A percentile compares a stretch with the other conserved stretches of the same genome.
Conservation (phyloP, 1,140 invertebrate genomes). For the Ceratoteleas bidentatus region DNA sequence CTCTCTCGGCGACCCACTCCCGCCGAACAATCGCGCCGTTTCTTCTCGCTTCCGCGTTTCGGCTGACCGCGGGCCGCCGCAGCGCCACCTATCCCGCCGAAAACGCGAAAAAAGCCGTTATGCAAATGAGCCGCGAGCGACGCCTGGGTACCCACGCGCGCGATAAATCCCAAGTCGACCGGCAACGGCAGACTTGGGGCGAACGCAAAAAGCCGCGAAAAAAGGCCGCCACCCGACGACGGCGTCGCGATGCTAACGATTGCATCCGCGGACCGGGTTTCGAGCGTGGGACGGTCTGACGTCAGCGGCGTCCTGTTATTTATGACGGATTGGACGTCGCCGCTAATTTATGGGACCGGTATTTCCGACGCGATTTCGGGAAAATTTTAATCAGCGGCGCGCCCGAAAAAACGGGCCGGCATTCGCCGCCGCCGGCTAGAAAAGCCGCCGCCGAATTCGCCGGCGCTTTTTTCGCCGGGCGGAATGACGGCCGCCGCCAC, state of each 20-base stretch:
- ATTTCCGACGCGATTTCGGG: slow-evolving; percentile 38
- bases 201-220: slow-evolving; percentile 39
- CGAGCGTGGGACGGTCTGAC: slow-evolving; percentile 22
- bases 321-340: slow-evolving; percentile 44
- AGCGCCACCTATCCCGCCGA: too few species aligned
- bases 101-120: slow-evolving; percentile 80
- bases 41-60: too few species aligned
- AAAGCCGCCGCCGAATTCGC: not conserved
- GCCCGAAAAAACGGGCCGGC: slow-evolving; percentile 8
- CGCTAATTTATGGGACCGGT: slow-evolving; percentile 45
- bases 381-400: slow-evolving; percentile 39
- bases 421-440: slow-evolving; percentile 26
- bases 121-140: slow-evolving; percentile 75
- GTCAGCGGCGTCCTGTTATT: slow-evolving; percentile 35
- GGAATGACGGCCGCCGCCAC: slow-evolving; percentile 9
- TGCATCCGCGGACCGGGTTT: slow-evolving; percentile 54
- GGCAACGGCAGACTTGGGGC: slow-evolving; percentile 55
- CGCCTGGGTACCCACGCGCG: slow-evolving; percentile 61
- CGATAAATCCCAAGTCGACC: slow-evolving; percentile 64
- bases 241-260: slow-evolving; percentile 61
- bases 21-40: too few species aligned
- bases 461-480: slow-evolving; percentile 1
- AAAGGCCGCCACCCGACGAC: slow-evolving; percentile 20
- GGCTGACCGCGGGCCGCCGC: too few species aligned
- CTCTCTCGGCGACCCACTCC: too few species aligned